Conservation (phyloP, 1,140 invertebrate species). For the Zaprionus capensis region DNA sequence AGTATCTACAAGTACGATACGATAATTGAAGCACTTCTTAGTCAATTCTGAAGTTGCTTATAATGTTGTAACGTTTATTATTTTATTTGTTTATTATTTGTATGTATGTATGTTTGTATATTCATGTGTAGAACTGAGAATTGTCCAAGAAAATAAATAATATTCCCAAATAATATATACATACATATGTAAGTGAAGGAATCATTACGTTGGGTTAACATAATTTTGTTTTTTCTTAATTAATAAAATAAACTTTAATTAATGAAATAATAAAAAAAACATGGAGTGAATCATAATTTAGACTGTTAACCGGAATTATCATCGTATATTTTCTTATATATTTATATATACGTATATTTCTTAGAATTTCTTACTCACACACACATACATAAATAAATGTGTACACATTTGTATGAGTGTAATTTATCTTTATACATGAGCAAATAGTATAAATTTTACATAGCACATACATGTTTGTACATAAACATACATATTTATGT, state of each 20-base stretch:
- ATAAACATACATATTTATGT: slow-evolving; percentile 9
- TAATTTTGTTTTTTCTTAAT: neutral
- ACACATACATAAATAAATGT: neutral
- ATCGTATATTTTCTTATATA: no score
- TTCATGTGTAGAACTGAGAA: neutral
- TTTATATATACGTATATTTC: no score
- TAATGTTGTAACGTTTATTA: neutral
- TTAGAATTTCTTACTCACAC: neutral
- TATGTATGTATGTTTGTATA: no score
- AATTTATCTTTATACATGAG: neutral
- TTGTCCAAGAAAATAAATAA: neutral
- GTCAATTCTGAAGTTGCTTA: no score
- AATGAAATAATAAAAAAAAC: neutral
- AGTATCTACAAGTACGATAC: neutral
- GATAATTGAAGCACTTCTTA: neutral
- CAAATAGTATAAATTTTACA: slow-evolving; percentile 1
- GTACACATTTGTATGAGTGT: neutral
- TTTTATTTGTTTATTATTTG: neutral
- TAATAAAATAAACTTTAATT: neutral
- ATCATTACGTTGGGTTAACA: neutral
- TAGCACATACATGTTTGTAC: neutral
- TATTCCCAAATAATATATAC: neutral
- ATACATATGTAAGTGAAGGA: no score
- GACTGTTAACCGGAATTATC: no score
- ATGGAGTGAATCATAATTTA: no score